Percentiles rank a stretch among this genome's conserved stretches.
phyloP scores from a whole-genome alignment of 2,113 vertebrate species.

The Notarius quadriscutis region DNA sequence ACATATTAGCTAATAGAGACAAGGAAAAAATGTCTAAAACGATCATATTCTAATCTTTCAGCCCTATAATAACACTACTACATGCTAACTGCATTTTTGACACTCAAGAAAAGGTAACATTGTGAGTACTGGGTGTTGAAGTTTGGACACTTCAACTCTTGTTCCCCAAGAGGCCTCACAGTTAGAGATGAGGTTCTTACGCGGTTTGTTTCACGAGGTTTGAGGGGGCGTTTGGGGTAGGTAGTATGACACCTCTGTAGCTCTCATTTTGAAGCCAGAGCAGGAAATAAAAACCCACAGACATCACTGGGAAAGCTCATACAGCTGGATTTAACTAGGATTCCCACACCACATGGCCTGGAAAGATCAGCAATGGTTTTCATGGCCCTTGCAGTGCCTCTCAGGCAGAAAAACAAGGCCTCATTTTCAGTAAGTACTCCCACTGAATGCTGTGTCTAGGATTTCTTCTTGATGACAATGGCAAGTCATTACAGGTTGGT shows the following conservation, averaged over 20 bases:
- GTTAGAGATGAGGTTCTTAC: slow-evolving; percentile 39
- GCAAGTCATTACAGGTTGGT: neutral
- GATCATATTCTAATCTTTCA: neutral
- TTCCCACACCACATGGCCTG: slow-evolving; percentile 35
- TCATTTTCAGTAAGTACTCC: neutral
- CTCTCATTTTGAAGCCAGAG: slow-evolving; percentile 40
- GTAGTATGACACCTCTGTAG: slow-evolving; percentile 42
- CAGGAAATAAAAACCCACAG: slow-evolving; percentile 54
- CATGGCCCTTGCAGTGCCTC: slow-evolving; percentile 36
- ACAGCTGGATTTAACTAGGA: slow-evolving; percentile 53
- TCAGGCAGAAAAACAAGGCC: slow-evolving; percentile 41
- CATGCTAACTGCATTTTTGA: neutral
- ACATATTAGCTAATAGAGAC: neutral
- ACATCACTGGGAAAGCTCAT: slow-evolving; percentile 45
- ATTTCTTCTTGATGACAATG: neutral
- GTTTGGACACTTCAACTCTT: neutral
- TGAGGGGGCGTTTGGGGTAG: neutral
- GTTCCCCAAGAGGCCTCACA: slow-evolving; percentile 1
- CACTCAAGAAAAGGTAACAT: neutral
- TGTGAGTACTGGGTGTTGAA: neutral
- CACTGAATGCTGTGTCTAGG: neutral
- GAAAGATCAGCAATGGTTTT: slow-evolving; percentile 42
- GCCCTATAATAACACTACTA: neutral
- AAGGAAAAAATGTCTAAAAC: neutral
- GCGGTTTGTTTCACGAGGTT: slow-evolving; percentile 40